These are phyloP conservation scores for Agriopis aurantiaria DNA, from an alignment of 2,888 invertebrate species.

Conservation along the genomic window DNA sequence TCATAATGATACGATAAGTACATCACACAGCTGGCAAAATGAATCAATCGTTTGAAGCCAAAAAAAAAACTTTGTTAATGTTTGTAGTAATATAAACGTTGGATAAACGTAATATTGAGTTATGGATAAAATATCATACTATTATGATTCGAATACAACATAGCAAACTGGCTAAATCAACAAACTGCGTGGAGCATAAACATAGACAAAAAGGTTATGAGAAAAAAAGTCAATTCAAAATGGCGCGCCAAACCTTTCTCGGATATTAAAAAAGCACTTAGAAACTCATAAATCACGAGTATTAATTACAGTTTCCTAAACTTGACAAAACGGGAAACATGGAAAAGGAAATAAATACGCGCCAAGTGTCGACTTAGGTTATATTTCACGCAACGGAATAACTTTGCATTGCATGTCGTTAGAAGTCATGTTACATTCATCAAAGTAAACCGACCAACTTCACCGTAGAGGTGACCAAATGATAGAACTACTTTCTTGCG, in stretches of 20 bases:
- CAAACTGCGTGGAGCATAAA: neutral
- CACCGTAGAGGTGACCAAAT: neutral
- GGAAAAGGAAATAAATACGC: slow-evolving; percentile 21
- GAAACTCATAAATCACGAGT: slow-evolving; percentile 15
- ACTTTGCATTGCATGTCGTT: slow-evolving; percentile 47
- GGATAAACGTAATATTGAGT: no score
- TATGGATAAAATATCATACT: no score
- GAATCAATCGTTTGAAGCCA: neutral
- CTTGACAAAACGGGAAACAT: slow-evolving; percentile 15
- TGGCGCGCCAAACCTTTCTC: slow-evolving; percentile 6
- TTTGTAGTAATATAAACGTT: no score
- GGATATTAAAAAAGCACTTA: slow-evolving; percentile 5
- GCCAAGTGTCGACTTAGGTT: neutral
- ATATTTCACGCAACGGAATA: slow-evolving; percentile 17
- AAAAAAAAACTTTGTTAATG: neutral
- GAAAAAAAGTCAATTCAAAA: neutral
- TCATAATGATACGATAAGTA: no score
- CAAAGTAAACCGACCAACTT: slow-evolving; percentile 35
- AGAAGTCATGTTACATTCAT: slow-evolving; percentile 51
- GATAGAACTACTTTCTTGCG: neutral
- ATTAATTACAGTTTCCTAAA: slow-evolving; percentile 16
- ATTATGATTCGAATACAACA: no score
- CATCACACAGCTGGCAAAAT: neutral
- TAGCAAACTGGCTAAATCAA: neutral
- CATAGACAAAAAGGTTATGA: neutral